A percentile compares a stretch with the other conserved stretches of the same genome.
phyloP scores from a whole-genome alignment of 2,888 invertebrate species.

The Hypena proboscidalis region DNA sequence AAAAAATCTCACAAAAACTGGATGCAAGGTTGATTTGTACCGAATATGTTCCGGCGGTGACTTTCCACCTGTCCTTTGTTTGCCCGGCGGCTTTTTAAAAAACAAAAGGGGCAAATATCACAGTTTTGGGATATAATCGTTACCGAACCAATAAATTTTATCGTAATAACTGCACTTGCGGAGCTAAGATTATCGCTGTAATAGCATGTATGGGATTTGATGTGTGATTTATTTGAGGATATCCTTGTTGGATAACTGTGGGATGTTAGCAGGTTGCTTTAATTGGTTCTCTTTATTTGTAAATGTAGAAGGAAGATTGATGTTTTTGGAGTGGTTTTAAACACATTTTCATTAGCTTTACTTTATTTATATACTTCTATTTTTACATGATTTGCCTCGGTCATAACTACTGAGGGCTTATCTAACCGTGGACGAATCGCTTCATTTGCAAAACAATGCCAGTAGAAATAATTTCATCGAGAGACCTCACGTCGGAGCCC shows the following conservation, averaged over 20 bases:
- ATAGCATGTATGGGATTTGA: slow-evolving; percentile 66
- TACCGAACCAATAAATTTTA: slow-evolving; percentile 74
- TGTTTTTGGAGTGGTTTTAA: too few relatives aligned
- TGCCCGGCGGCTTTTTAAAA: slow-evolving; percentile 76
- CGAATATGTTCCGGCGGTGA: slow-evolving; percentile 60
- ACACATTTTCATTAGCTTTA: too few relatives aligned
- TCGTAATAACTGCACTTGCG: slow-evolving; percentile 81
- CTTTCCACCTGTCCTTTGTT: slow-evolving; percentile 80
- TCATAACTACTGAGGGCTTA: too few relatives aligned
- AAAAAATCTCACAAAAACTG: slow-evolving; percentile 78
- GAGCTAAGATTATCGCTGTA: slow-evolving; percentile 71
- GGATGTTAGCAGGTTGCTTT: slow-evolving; percentile 6
- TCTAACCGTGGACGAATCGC: too few relatives aligned
- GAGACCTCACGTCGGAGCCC: neutral
- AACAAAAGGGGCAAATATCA: slow-evolving; percentile 84
- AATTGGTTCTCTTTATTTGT: neutral
- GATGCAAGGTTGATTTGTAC: slow-evolving; percentile 76
- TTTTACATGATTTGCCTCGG: too few relatives aligned
- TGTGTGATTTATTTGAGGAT: slow-evolving; percentile 57
- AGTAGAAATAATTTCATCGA: too few relatives aligned
- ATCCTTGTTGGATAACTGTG: slow-evolving; percentile 40
- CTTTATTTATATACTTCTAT: too few relatives aligned
- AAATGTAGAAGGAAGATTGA: neutral
- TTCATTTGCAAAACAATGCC: too few relatives aligned
- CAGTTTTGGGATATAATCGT: slow-evolving; percentile 80